Base-by-base conservation (phyloP, 1,140 invertebrate species). In the Zelostemma sp. region DNA sequence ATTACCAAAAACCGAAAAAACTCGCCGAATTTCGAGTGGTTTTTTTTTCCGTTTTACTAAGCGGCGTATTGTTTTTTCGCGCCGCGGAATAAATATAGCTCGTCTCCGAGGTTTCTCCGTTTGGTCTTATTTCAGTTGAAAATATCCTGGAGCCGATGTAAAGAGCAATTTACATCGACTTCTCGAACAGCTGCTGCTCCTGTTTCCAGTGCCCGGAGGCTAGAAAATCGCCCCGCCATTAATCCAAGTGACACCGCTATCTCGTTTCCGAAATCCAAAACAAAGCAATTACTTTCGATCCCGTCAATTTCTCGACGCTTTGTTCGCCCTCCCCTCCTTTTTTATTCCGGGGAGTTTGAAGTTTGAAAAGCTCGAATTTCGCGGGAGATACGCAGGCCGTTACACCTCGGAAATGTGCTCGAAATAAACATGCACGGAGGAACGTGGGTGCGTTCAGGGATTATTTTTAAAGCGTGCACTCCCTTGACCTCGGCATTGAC, bases 401-500 rank as follows among this genome's bases (percentile, higher is more conserved):
- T n/a, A n/a, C n/a, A n/a, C n/a, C 25, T 28, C 8, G 25, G 25
- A 28, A 4, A 28, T 28, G 25, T 8, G 61, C 61, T 70, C 38
- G 53, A 70, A 70, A 70, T 70, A 70, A 70, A 61, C 62, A 49
- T 45, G 62, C 43, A 58, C 43, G 28, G 47, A 19, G 48, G 66
- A 69, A 58, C 53, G 66, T 63, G 64, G 61, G 57, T 68, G 57
- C 61, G 54, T 64, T 68, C 31, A n/a, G 65, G 60, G 60, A 75
- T 75, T 70, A 73, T 75, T 75, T 75, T 73, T 75, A 73, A 71
- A 69, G 54, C 56, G 54, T 68, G 68, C 73, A 75, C 71, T 75
- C 68, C 68, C 70, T 73, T 75, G 70, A 75, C 73, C 73, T 69
- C 70, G 73, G 70, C 69, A 75, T 69, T 75, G 73, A 66, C 60